Conservation (phyloP, 2,113 vertebrate genomes). For the Paradoxurus hermaphroditus region DNA sequence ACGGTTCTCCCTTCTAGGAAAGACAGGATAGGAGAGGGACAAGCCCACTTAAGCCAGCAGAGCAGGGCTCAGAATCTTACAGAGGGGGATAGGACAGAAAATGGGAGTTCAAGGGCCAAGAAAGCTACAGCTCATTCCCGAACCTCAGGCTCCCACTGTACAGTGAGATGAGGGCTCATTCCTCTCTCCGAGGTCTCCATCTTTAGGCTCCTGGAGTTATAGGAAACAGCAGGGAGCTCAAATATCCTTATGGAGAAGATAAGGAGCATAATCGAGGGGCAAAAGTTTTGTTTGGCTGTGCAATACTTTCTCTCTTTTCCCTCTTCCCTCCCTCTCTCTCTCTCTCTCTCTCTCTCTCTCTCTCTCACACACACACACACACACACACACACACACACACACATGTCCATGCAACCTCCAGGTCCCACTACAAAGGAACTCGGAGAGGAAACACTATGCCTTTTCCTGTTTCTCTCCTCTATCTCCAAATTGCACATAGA, state of each 20-base stretch:
- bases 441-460: background rate
- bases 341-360: background rate
- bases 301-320: background rate
- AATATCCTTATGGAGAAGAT: background rate
- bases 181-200: background rate
- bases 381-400: background rate
- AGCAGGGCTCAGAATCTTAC: background rate
- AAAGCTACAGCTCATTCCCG: background rate
- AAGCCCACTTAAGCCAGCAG: background rate
- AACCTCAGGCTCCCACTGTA: background rate
- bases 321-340: background rate
- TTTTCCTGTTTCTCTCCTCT: constrained; percentile 40
- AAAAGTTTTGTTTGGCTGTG: background rate
- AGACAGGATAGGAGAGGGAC: background rate
- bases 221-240: background rate
- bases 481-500: constrained; percentile 32
- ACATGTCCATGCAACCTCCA: background rate
- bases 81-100: background rate
- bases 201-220: background rate
- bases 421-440: background rate
- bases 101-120: background rate
- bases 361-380: background rate
- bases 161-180: background rate
- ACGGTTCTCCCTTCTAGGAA: background rate
- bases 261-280: background rate